Conservation (phyloP, 2,888 invertebrate genomes). For the Lutraria lutraria region DNA sequence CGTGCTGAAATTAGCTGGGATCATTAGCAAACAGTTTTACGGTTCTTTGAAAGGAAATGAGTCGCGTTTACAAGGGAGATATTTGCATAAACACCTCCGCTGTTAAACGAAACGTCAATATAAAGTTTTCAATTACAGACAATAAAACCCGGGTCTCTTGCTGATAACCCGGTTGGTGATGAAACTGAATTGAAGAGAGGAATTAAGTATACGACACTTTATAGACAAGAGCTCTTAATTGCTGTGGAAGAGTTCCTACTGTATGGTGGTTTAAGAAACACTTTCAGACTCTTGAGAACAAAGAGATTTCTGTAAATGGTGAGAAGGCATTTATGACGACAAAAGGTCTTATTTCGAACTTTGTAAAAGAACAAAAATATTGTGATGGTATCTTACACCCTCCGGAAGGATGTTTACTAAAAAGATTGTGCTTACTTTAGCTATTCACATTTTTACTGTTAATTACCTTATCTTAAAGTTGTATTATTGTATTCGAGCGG, state of each 20-base stretch:
- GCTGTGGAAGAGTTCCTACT: slow-evolving; percentile 45
- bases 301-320: slow-evolving; percentile 29
- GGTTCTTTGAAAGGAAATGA: slow-evolving; percentile 72
- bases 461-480: too few relatives aligned
- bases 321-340: neutral
- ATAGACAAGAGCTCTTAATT: slow-evolving; percentile 57
- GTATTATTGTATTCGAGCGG: too few relatives aligned
- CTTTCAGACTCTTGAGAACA: slow-evolving; percentile 46
- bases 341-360: neutral
- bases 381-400: too few relatives aligned
- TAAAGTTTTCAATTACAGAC: slow-evolving; percentile 72
- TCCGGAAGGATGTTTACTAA: too few relatives aligned
- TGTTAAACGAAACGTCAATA: slow-evolving; percentile 72
- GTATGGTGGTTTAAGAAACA: slow-evolving; percentile 40
- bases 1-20: slow-evolving; percentile 71
- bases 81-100: slow-evolving; percentile 73
- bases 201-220: slow-evolving; percentile 58
- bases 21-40: slow-evolving; percentile 75
- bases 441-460: too few relatives aligned
- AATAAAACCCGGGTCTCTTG: slow-evolving; percentile 60
- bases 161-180: slow-evolving; percentile 33
- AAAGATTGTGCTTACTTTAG: too few relatives aligned
- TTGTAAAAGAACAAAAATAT: too few relatives aligned
- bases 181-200: slow-evolving; percentile 55
- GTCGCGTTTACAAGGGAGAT: slow-evolving; percentile 70